Evolutionary conservation across 2,797 vertebrate genomes (phyloP).

Genomic region (Eospalax fontanierii): DNA sequence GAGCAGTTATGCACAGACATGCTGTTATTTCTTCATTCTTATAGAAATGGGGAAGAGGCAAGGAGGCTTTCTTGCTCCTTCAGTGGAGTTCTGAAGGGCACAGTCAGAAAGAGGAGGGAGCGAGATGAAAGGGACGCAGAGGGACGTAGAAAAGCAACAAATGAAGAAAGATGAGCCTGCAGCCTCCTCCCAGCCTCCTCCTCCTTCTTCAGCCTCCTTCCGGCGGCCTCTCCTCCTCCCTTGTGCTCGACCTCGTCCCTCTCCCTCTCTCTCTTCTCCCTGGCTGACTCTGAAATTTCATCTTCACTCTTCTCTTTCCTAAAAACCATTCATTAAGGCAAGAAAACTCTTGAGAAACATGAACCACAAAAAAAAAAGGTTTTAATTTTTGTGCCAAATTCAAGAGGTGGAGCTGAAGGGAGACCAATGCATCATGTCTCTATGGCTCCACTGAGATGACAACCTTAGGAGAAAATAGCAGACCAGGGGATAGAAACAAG

Average conservation of each 20-base stretch:
- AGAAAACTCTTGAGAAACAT: constrained; percentile 61
- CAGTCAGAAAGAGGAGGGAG: not conserved
- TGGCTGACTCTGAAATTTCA: not conserved
- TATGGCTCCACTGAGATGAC: not conserved
- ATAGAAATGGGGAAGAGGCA: constrained; percentile 2
- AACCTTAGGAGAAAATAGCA: constrained; percentile 1
- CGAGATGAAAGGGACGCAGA: not conserved
- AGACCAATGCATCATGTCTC: not conserved
- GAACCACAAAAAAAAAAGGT: constrained; percentile 63
- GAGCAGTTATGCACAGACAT: constrained; percentile 68
- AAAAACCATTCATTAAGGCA: constrained; percentile 17
- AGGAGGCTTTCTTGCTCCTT: constrained; percentile 67
- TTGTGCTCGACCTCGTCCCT: not conserved
- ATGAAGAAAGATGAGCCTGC: not conserved
- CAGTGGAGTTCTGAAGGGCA: constrained; percentile 62
- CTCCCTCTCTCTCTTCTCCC: not conserved
- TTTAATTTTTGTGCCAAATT: constrained; percentile 46
- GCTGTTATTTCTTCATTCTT: constrained; percentile 82
- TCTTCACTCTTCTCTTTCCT: not conserved
- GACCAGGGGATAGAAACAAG: not conserved
- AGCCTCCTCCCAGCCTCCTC: fast-evolving
- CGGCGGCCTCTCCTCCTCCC: not conserved
- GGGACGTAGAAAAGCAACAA: not conserved
- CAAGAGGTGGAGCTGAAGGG: not conserved
- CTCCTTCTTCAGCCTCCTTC: not conserved